A percentile compares a stretch with the other conserved stretches of the same genome.
Evolutionary conservation across 2,888 invertebrate species (phyloP).

Genomic region (Selenia dentaria): DNA sequence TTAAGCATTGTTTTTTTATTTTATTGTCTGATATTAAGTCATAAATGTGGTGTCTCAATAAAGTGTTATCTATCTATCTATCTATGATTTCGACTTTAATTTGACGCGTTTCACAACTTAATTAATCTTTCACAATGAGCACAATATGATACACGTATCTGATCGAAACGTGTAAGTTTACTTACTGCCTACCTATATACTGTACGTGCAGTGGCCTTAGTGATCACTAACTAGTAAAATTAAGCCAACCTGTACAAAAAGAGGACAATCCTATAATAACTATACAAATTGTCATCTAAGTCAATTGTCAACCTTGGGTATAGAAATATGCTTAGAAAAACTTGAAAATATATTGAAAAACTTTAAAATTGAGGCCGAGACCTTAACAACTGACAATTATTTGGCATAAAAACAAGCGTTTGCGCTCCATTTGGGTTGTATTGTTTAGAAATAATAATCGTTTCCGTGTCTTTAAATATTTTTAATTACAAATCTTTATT

Average conservation of each 20-base stretch:
- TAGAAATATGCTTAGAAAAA: conserved; percentile 16
- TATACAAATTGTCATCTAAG: conserved; percentile 13
- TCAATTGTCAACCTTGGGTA: conserved; percentile 10
- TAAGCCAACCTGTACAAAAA: conserved; percentile 18
- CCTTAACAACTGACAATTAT: conserved; percentile 52
- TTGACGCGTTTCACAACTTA: too few relatives aligned
- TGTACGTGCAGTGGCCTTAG: conserved; percentile 9
- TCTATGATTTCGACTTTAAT: too few relatives aligned
- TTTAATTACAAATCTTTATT: too few relatives aligned
- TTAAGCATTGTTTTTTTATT: too few relatives aligned
- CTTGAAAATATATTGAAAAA: conserved; percentile 39
- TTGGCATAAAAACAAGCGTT: conserved; percentile 47
- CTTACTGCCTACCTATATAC: not conserved
- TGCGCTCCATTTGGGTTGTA: conserved; percentile 40
- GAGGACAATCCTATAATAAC: conserved; percentile 16
- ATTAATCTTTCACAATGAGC: too few relatives aligned
- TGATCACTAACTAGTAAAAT: conserved; percentile 20
- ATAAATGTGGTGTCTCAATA: too few relatives aligned
- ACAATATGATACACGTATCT: too few relatives aligned
- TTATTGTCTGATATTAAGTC: too few relatives aligned
- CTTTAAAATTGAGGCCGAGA: conserved; percentile 48
- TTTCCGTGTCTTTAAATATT: conserved; percentile 12
- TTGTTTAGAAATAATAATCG: conserved; percentile 29
- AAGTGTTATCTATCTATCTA: too few relatives aligned
- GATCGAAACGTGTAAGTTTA: not conserved